Conservation (phyloP, 2,113 vertebrate species). For the Mesembrinibis cayennensis region DNA sequence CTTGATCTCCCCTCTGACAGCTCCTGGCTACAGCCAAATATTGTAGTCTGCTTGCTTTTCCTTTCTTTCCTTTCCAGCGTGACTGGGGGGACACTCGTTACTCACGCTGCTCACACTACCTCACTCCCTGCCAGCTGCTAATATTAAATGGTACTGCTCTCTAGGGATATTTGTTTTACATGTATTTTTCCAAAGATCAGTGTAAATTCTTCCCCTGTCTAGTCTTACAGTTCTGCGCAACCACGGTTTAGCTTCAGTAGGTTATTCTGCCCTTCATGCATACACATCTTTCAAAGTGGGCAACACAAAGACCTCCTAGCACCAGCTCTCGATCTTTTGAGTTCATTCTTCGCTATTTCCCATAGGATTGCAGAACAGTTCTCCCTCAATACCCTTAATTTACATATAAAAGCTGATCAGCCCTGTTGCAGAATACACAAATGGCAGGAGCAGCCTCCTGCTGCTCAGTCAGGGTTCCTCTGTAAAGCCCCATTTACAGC, state of each 20-base stretch:
- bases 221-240: neutral
- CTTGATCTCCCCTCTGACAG: neutral
- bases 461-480: neutral
- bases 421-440: neutral
- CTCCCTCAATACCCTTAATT: neutral
- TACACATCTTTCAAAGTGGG: rapidly evolving
- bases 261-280: neutral
- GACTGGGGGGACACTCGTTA: rapidly evolving
- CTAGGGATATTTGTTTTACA: neutral
- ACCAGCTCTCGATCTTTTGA: rapidly evolving
- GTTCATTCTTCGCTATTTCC: neutral
- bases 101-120: neutral
- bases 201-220: neutral
- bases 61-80: neutral
- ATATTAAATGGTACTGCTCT: neutral
- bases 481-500: neutral
- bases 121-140: neutral
- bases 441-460: neutral
- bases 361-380: neutral
- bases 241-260: rapidly evolving
- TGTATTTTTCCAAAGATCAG: neutral
- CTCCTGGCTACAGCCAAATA: neutral
- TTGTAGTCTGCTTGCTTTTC: neutral
- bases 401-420: neutral
- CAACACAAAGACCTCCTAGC: neutral